Base-by-base conservation (phyloP, 2,113 vertebrate species). In the Atrichornis clamosus region DNA sequence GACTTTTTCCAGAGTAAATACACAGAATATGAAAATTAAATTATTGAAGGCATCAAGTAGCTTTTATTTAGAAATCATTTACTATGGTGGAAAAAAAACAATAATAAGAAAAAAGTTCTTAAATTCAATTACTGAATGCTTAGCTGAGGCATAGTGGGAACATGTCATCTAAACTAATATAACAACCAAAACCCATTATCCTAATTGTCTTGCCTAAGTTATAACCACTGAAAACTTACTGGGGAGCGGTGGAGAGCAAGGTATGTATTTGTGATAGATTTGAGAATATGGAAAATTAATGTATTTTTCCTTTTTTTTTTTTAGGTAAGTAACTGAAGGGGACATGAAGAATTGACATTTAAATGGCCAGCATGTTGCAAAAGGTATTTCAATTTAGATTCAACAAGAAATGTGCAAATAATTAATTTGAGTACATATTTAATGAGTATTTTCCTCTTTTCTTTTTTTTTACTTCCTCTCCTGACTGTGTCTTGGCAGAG, bases 291-390 rank as follows among this genome's bases (percentile, higher is more conserved):
- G n/a, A 37, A 73, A 84, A 55, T 28, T 75, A 84, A 94, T 56
- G 11, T 63, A 1, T 90, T 93, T 74, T 97, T 87, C 53, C 8
- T 82, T 75, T 85, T 72, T 97, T 69, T 93, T 50, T 96, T 97
- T 86, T 97, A 98, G 98, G 98, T 98, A 98, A 98, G 98, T 98
- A 97, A 96, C 92, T 84, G 94, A 96, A 97, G 84, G 93, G 84
- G 95, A 97, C 91, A 97, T 98, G 98, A 98, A 97, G 98, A 97
- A 96, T 63, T 98, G 98, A 95, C 84, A 65, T 94, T 95, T 97
- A 96, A 96, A 98, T 98, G 97, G 97, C 97, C 97, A 94, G 97
- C 97, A 98, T 98, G 98, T 96, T 98, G 93, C 98, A 98, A 97
- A 98, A 98, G 98, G 98, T 98, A 98, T 90, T 96, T 90, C 26